Percentiles rank a stretch among this genome's conserved stretches.
Evolutionary conservation across 2,888 invertebrate genomes (phyloP).

Genomic region (Nomada ferruginata): DNA sequence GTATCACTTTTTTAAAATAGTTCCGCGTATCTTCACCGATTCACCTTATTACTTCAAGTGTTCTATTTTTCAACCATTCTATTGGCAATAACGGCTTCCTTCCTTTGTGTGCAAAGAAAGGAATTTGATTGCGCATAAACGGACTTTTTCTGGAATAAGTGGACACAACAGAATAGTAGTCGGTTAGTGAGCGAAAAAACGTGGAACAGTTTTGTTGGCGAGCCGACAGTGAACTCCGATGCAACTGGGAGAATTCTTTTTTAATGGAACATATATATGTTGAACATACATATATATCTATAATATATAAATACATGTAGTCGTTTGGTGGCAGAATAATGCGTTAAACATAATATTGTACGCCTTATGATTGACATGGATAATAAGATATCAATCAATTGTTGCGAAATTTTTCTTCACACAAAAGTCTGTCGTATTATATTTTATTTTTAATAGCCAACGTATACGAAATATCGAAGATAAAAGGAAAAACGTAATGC

Average conservation of each 20-base stretch:
- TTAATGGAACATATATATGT: neutral
- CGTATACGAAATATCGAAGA: neutral
- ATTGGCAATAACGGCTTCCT: neutral
- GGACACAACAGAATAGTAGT: neutral
- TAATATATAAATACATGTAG: neutral
- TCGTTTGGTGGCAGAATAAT: neutral
- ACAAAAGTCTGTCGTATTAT: neutral
- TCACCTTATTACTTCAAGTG: neutral
- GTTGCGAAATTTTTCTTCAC: slow-evolving; percentile 1
- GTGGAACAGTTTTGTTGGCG: too few relatives aligned
- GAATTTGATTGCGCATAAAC: neutral
- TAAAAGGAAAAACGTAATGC: neutral
- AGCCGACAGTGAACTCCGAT: neutral
- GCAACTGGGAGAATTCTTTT: neutral
- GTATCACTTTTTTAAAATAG: slow-evolving; percentile 46
- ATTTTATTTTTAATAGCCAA: neutral
- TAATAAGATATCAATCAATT: slow-evolving; percentile 16
- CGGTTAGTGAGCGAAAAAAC: neutral
- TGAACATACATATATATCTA: neutral
- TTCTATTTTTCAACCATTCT: neutral
- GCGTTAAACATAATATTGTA: neutral
- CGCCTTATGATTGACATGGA: slow-evolving; percentile 22
- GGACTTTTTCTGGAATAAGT: neutral
- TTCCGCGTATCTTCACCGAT: slow-evolving; percentile 8
- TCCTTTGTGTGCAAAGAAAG: neutral